Evolutionary conservation across 2,113 vertebrate species (phyloP).

Genomic region (Actenoides hombroni): DNA sequence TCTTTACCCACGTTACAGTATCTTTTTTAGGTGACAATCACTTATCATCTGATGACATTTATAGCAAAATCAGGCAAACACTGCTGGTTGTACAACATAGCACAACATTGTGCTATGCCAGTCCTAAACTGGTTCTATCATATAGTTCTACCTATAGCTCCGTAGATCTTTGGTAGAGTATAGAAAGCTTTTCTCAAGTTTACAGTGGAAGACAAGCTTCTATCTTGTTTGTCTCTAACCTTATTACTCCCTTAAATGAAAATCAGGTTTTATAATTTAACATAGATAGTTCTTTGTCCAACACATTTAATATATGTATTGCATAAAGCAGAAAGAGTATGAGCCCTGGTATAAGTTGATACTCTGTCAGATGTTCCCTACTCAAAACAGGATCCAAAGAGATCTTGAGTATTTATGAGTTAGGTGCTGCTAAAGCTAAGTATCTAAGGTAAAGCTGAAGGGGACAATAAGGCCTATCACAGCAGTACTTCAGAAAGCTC

Average conservation of each 20-base stretch:
- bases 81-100: no score
- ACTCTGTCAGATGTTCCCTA: not conserved
- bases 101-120: not conserved
- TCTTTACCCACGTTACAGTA: not conserved
- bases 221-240: not conserved
- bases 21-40: not conserved
- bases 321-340: not conserved
- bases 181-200: not conserved
- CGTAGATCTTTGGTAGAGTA: not conserved
- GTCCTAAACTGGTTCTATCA: accelerated
- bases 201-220: not conserved
- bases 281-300: not conserved
- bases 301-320: not conserved
- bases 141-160: not conserved
- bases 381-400: not conserved
- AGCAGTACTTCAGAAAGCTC: not conserved
- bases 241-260: not conserved
- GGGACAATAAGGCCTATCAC: not conserved
- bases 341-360: not conserved
- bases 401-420: not conserved
- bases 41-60: not conserved
- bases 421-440: not conserved
- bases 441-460: not conserved
- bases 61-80: not conserved
- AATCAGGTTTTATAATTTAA: not conserved